These are phyloP conservation scores for Rhinogobius similis DNA, from an alignment of 2,113 vertebrate genomes.

Conservation along the genomic window DNA sequence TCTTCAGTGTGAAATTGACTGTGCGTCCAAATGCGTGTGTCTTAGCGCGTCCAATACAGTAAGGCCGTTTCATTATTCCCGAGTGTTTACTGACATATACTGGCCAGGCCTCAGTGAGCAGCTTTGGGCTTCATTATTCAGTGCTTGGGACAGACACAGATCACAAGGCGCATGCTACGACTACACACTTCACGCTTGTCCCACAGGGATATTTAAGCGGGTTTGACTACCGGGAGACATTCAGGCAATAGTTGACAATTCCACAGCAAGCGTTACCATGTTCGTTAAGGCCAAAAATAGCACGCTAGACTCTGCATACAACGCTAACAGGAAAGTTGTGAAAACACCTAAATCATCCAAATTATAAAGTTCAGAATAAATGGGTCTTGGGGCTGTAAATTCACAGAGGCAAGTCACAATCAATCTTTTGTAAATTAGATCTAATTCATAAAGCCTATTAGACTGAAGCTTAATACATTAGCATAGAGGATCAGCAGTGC, in stretches of 20 bases:
- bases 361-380: background rate
- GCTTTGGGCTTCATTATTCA: conserved; percentile 56
- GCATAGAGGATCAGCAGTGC: background rate
- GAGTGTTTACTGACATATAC: conserved; percentile 52
- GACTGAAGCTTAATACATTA: background rate
- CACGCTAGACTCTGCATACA: background rate
- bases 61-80: conserved; percentile 48
- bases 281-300: conserved; percentile 12
- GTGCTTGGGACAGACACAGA: conserved; percentile 44
- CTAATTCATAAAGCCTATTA: background rate
- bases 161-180: conserved; percentile 34
- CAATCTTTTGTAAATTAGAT: background rate
- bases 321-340: background rate
- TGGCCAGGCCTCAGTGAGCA: conserved; percentile 61
- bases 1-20: conserved; percentile 11
- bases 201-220: conserved; percentile 23
- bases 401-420: background rate
- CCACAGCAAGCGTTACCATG: conserved; percentile 18
- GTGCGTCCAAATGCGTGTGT: background rate
- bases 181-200: conserved; percentile 9
- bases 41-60: conserved; percentile 21
- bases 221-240: conserved; percentile 19
- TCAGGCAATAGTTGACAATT: conserved; percentile 7
- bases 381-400: background rate
- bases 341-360: background rate